Evolutionary conservation across 64 coral and sea anemone species (phyloP), one percentile per base, ranked within the genome.

Genomic region (Montipora cactus): DNA sequence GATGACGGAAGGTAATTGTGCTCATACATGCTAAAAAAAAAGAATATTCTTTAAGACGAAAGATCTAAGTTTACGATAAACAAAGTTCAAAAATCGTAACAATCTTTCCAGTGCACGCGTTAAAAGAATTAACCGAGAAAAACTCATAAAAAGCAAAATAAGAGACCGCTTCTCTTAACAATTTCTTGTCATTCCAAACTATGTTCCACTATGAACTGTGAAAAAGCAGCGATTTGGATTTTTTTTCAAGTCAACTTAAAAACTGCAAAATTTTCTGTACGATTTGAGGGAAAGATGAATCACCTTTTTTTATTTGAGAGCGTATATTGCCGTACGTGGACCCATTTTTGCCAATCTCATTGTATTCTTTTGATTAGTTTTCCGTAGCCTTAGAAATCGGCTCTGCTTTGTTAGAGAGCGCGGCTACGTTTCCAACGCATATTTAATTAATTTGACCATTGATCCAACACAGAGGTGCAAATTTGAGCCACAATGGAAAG

Each of bases 401-500:
- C 61, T 55, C 62, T 67, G 74, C 62, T 69, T 44, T 44, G 45
- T 49, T n/a, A 62, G 10, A 88, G 57, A 21, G 37, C 37, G 44
- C 81, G 92, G 88, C 67, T 58, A 68, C 49, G 9, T 82, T 81
- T 92, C 77, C 28, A 44, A 89, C 87, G 83, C 48, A 93, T 90
- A 78, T 51, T 81, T 69, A 86, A 91, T 94, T 94, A 79, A 97
- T 97, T 94, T 91, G 83, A 81, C 89, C 71, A 88, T 97, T 97
- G 89, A 91, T 90, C 91, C 94, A 89, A 91, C 95, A 94, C 92
- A 47, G 92, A 80, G 77, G 95, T 97, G 95, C 91, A 91, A 97
- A 97, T 94, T 92, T 78, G 76, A 7, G 44, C 1, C 22, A 94
- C 92, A 97, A 97, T 92, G 64, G 75, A 62, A 90, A 82, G 88